Evolutionary conservation across 2,113 vertebrate genomes (phyloP).

Genomic region (Hippolais icterina): DNA sequence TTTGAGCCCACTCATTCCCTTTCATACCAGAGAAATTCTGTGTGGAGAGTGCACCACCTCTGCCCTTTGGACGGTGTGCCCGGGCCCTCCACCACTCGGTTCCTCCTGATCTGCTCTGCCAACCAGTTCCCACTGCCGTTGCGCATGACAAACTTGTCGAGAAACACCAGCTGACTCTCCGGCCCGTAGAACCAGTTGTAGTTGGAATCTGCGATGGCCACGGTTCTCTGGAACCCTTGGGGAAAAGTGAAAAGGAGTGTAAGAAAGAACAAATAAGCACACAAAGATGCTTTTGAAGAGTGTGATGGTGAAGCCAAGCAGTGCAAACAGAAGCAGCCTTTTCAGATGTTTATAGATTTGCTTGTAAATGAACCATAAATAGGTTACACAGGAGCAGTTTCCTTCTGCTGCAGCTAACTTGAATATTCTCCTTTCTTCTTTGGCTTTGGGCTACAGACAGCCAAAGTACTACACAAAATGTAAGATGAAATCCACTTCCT

Average conservation of each 20-base stretch:
- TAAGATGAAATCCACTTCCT: background rate
- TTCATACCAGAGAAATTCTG: conserved; percentile 96
- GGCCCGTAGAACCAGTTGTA: conserved; percentile 99
- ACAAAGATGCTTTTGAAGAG: background rate
- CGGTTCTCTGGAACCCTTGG: conserved; percentile 93
- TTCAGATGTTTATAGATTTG: background rate
- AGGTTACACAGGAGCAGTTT: background rate
- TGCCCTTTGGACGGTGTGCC: conserved; percentile 92
- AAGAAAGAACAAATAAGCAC: conserved; percentile 6
- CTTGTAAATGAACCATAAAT: background rate
- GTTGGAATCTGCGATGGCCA: conserved; percentile 97
- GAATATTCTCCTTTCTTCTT: conserved; percentile 7
- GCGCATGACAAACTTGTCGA: conserved; percentile 93
- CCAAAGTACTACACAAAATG: background rate
- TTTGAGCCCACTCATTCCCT: background rate
- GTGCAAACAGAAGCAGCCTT: background rate
- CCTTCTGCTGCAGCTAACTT: background rate
- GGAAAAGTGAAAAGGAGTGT: conserved; percentile 30
- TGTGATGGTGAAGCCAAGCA: background rate
- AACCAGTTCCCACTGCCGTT: conserved; percentile 98
- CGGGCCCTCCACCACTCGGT: conserved; percentile 87
- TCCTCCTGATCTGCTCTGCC: conserved; percentile 88
- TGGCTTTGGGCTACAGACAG: background rate
- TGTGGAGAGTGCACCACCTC: conserved; percentile 97
- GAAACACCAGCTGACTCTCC: conserved; percentile 96